These are phyloP conservation scores for Bubo bubo DNA, from an alignment of 2,113 vertebrate species.

Conservation along the genomic window DNA sequence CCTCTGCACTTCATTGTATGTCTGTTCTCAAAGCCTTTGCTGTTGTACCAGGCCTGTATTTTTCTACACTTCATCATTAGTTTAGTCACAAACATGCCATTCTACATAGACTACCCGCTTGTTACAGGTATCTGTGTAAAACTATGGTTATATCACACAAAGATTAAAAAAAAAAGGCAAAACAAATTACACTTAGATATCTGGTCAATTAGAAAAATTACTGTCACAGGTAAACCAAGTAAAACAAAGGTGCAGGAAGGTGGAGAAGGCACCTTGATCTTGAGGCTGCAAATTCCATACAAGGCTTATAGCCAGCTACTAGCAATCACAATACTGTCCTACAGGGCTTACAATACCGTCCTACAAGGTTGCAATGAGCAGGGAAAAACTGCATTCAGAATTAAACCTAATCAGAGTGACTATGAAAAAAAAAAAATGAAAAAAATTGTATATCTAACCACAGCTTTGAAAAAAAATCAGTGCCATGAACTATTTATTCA, in stretches of 20 bases:
- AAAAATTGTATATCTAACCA: neutral
- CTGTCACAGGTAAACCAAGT: neutral
- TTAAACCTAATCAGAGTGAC: neutral
- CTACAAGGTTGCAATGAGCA: neutral
- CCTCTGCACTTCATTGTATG: neutral
- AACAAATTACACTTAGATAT: neutral
- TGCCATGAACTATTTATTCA: neutral
- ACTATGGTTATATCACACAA: neutral
- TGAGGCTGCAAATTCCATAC: neutral
- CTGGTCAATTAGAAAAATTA: neutral
- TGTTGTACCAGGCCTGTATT: neutral
- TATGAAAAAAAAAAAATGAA: neutral
- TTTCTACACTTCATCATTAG: neutral
- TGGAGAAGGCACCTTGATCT: neutral
- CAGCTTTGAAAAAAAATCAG: neutral
- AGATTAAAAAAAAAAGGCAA: neutral
- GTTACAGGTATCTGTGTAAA: neutral
- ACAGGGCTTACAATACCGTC: neutral
- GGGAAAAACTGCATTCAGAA: neutral
- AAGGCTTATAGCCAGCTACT: neutral
- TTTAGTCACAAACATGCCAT: neutral
- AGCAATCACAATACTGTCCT: neutral
- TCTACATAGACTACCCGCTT: neutral
- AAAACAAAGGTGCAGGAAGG: neutral
- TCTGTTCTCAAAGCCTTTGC: neutral